Conservation (phyloP, 2,888 invertebrate species). For the Drosophila nigricruria region DNA sequence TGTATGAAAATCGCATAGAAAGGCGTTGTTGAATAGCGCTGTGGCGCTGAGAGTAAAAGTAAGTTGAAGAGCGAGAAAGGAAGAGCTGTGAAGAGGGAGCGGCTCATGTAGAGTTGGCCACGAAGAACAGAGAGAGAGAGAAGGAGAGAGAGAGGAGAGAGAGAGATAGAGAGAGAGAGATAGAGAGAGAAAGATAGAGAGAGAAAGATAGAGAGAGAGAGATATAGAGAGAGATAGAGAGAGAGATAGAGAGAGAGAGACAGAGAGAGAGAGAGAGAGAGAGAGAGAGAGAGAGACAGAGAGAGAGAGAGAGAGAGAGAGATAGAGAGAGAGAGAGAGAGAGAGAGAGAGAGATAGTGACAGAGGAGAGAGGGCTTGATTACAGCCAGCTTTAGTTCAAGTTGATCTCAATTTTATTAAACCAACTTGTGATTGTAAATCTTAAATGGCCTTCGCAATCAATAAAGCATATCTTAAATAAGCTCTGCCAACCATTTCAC, state of each 20-base stretch:
- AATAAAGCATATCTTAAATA: background rate
- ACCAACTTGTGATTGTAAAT: background rate
- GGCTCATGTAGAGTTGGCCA: background rate
- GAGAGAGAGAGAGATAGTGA: no score
- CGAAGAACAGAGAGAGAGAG: no score
- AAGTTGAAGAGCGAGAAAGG: background rate
- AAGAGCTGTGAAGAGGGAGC: background rate
- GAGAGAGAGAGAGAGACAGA: background rate
- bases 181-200: background rate
- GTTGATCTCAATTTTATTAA: background rate
- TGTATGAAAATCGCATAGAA: conserved; percentile 4
- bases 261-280: background rate
- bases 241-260: background rate
- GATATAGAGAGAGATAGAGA: background rate
- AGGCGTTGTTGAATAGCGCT: background rate
- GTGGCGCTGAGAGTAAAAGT: background rate
- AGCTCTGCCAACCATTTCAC: background rate
- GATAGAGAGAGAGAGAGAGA: no score
- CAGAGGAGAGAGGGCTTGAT: background rate
- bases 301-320: no score
- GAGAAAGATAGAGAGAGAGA: background rate
- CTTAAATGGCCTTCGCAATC: background rate
- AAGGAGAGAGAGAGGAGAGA: background rate
- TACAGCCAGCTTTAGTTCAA: background rate
- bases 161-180: background rate